phyloP scores from a whole-genome alignment of 2,113 vertebrate species.

The Gymnobelideus leadbeateri region DNA sequence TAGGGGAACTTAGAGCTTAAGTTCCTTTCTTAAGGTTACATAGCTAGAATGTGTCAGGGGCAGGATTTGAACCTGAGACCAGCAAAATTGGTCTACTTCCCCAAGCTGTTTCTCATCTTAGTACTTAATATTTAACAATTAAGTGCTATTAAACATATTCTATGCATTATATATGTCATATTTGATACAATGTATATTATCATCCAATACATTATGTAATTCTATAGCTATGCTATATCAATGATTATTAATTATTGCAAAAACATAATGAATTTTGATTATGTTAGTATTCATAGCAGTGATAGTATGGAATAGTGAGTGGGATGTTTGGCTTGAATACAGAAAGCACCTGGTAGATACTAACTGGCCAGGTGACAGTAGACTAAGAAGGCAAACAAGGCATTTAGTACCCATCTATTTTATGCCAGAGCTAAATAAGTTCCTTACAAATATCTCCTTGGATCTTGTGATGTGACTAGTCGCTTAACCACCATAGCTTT shows the following conservation, averaged over 20 bases:
- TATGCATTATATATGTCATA: neutral
- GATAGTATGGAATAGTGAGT: neutral
- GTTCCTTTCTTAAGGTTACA: neutral
- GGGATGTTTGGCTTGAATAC: neutral
- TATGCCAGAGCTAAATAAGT: neutral
- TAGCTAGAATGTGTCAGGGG: neutral
- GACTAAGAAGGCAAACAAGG: neutral
- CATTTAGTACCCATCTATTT: neutral
- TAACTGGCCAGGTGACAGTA: neutral
- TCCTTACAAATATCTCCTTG: neutral
- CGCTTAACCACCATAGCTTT: neutral
- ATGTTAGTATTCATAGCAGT: neutral
- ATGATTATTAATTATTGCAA: neutral
- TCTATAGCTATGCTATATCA: neutral
- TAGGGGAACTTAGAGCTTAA: neutral
- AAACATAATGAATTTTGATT: neutral
- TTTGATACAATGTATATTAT: neutral
- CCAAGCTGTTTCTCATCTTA: neutral
- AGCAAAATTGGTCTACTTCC: neutral
- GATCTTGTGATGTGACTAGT: neutral
- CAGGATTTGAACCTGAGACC: neutral
- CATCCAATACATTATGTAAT: neutral
- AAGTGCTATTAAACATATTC: neutral
- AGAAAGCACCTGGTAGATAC: neutral
- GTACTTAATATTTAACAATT: neutral